Conservation (phyloP, 1,140 invertebrate species). For the Drosophila triauraria region DNA sequence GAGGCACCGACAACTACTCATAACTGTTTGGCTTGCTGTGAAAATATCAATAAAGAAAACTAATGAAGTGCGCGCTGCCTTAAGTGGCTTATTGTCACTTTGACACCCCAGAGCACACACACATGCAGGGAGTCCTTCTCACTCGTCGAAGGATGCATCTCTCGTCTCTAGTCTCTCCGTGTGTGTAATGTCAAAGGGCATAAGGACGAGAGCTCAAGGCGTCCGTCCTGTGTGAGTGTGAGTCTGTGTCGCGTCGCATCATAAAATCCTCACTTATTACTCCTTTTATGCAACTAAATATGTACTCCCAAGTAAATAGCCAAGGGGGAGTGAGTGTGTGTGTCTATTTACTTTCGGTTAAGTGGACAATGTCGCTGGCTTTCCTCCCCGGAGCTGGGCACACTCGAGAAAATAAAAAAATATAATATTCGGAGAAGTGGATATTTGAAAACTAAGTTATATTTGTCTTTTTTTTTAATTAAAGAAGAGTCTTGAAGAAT, state of each 20-base stretch:
- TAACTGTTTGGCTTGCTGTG: slow-evolving; percentile 78
- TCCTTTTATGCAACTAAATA: slow-evolving; percentile 69
- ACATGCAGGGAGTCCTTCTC: slow-evolving; percentile 24
- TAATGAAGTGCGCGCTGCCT: slow-evolving; percentile 82
- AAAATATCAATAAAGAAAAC: slow-evolving; percentile 83
- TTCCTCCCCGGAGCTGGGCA: slow-evolving; percentile 1
- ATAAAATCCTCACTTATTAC: slow-evolving; percentile 82
- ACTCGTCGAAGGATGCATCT: neutral
- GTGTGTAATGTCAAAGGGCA: slow-evolving; percentile 68
- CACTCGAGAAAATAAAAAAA: neutral
- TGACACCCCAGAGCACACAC: slow-evolving; percentile 47
- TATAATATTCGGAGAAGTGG: too few species aligned
- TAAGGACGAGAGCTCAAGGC: slow-evolving; percentile 44
- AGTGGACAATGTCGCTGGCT: slow-evolving; percentile 44
- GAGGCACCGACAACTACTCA: slow-evolving; percentile 55
- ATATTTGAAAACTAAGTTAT: neutral
- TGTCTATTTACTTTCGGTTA: slow-evolving; percentile 76
- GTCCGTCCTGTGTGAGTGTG: neutral
- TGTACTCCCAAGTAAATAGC: slow-evolving; percentile 67
- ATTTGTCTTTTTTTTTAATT: too few species aligned
- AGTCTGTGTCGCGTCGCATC: slow-evolving; percentile 57
- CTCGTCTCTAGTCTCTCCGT: neutral
- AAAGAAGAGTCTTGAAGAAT: too few species aligned
- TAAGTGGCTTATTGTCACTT: slow-evolving; percentile 82
- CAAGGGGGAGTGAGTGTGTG: slow-evolving; percentile 33